phyloP scores from a whole-genome alignment of 2,797 vertebrate genomes.

The Poecile montanus region DNA sequence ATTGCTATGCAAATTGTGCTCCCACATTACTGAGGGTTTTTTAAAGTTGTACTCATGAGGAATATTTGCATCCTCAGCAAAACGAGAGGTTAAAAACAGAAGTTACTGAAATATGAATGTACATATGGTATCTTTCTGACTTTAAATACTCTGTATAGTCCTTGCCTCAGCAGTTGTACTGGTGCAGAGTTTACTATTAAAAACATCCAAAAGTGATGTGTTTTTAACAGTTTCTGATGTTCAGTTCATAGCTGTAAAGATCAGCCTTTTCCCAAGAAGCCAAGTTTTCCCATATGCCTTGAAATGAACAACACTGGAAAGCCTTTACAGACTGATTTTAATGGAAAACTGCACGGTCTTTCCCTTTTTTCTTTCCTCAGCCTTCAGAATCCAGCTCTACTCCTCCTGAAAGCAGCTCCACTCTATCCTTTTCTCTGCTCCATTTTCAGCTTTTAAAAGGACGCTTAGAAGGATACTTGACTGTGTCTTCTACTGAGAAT shows the following conservation, averaged over 20 bases:
- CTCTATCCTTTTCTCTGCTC: not conserved
- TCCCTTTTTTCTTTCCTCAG: not conserved
- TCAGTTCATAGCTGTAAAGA: not conserved
- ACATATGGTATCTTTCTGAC: not conserved
- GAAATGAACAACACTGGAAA: not conserved
- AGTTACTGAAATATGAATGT: not conserved
- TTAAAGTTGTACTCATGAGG: not conserved
- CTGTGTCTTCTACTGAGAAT: not conserved
- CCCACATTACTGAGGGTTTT: not conserved
- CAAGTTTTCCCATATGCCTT: not conserved
- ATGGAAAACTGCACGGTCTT: not conserved
- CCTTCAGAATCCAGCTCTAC: not conserved
- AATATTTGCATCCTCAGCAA: not conserved
- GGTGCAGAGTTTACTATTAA: not conserved
- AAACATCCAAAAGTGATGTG: not conserved
- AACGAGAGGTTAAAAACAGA: not conserved
- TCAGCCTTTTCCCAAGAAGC: not conserved
- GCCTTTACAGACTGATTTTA: not conserved
- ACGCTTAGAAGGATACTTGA: not conserved
- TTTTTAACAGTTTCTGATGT: conserved; percentile 6
- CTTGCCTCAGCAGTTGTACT: not conserved
- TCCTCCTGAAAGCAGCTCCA: not conserved
- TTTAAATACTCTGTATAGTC: not conserved
- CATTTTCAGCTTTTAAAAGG: not conserved
- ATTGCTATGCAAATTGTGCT: not conserved